Evolutionary conservation across 2,797 vertebrate species (phyloP).

Genomic region (Aplochiton taeniatus): DNA sequence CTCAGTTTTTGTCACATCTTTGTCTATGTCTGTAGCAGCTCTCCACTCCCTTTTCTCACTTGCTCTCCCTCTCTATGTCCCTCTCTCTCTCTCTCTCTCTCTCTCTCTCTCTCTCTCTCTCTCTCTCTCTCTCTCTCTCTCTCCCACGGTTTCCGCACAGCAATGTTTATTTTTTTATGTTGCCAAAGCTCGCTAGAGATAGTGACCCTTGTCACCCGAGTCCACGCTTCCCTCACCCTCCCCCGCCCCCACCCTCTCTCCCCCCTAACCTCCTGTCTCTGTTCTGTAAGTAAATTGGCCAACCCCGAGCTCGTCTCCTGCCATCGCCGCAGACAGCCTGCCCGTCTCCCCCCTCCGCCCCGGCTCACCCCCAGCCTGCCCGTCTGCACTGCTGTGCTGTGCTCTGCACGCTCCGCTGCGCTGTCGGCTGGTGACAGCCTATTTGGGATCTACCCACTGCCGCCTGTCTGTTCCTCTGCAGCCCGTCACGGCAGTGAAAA

Average conservation of each 20-base stretch:
- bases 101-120: conserved; percentile 62
- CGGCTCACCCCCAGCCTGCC: conserved; percentile 57
- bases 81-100: conserved; percentile 53
- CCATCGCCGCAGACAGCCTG: conserved; percentile 18
- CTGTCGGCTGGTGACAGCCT: conserved; percentile 76
- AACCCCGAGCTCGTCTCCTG: conserved; percentile 57
- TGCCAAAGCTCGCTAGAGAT: too few species aligned
- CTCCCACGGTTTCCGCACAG: background rate
- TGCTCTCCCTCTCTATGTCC: too few species aligned
- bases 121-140: conserved; percentile 19
- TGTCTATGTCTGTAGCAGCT: conserved; percentile 46
- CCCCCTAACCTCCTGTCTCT: conserved; percentile 58
- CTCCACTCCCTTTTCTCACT: conserved; percentile 37
- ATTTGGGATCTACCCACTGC: conserved; percentile 76
- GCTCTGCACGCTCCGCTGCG: conserved; percentile 72
- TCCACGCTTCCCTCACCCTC: too few species aligned
- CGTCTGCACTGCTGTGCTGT: conserved; percentile 58
- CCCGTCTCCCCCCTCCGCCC: conserved; percentile 39
- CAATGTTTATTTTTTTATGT: too few species aligned
- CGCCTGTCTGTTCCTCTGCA: conserved; percentile 74
- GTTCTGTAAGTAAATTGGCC: conserved; percentile 63
- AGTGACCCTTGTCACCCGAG: too few species aligned
- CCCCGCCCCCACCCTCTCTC: background rate
- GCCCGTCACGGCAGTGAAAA: conserved; percentile 69
- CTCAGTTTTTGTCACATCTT: conserved; percentile 31